Conservation (phyloP, 2,113 vertebrate species). For the Phylloscopus trochilus region DNA sequence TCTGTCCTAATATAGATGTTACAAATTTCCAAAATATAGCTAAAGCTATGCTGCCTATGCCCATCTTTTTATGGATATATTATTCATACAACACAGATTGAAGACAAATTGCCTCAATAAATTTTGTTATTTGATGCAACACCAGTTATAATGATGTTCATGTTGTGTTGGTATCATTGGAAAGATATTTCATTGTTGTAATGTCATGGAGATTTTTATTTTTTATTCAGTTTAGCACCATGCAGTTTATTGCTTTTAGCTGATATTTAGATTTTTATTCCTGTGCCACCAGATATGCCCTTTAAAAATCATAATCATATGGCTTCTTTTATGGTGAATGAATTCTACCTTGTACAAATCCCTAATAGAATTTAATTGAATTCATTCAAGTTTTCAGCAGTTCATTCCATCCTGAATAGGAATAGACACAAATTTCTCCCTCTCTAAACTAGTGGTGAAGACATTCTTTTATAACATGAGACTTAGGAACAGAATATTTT, state of each 20-base stretch:
- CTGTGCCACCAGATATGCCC: not conserved
- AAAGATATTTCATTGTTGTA: constrained; percentile 15
- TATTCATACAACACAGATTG: constrained; percentile 24
- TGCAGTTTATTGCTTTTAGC: not conserved
- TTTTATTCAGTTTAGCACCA: not conserved
- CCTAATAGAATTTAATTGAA: not conserved
- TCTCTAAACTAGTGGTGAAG: not conserved
- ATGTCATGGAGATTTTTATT: not conserved
- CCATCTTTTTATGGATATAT: not conserved
- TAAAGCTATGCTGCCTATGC: not conserved
- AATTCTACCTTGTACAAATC: not conserved
- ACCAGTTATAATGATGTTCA: not conserved
- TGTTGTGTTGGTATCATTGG: not conserved
- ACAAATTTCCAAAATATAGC: constrained; percentile 16
- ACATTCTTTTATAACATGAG: not conserved
- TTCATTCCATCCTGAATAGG: not conserved
- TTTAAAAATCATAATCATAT: constrained; percentile 14
- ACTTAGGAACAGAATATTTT: not conserved
- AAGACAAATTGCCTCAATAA: constrained; percentile 41
- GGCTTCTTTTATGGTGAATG: not conserved
- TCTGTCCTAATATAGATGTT: not conserved
- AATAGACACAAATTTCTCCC: not conserved
- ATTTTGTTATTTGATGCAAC: constrained; percentile 43
- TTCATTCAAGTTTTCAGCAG: not conserved
- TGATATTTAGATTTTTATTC: not conserved